Percentiles rank a stretch among this genome's conserved stretches.
phyloP scores from a whole-genome alignment of 2,113 vertebrate genomes.

The Macrotus californicus region DNA sequence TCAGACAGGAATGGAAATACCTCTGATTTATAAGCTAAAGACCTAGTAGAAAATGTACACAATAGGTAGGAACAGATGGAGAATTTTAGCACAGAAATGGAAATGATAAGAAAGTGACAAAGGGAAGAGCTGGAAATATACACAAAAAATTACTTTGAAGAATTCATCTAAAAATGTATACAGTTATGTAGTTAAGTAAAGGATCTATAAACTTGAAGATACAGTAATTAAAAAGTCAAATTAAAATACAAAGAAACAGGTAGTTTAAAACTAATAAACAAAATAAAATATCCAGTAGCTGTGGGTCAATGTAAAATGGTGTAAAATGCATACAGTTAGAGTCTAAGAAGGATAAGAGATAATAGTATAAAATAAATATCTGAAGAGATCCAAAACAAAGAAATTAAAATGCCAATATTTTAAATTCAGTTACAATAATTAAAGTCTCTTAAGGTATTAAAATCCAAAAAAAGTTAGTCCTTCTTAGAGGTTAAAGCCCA shows the following conservation, averaged over 20 bases:
- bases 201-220: not conserved
- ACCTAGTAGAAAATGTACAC: not conserved
- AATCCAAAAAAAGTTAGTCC: not conserved
- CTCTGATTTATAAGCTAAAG: not conserved
- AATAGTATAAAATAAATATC: not conserved
- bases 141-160: not conserved
- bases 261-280: not conserved
- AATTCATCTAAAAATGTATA: not conserved
- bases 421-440: not conserved
- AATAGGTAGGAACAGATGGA: not conserved
- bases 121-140: not conserved
- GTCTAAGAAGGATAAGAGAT: not conserved
- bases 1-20: not conserved
- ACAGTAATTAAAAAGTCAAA: not conserved
- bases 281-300: not conserved
- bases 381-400: not conserved
- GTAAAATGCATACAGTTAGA: not conserved
- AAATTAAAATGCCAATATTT: not conserved
- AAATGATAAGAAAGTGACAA: not conserved
- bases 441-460: not conserved
- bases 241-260: not conserved
- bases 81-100: not conserved
- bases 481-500: not conserved
- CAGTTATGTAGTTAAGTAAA: not conserved
- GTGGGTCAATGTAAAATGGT: not conserved